Evolutionary conservation across 1,140 invertebrate species (phyloP).

Genomic region (Drosophila arizonae): DNA sequence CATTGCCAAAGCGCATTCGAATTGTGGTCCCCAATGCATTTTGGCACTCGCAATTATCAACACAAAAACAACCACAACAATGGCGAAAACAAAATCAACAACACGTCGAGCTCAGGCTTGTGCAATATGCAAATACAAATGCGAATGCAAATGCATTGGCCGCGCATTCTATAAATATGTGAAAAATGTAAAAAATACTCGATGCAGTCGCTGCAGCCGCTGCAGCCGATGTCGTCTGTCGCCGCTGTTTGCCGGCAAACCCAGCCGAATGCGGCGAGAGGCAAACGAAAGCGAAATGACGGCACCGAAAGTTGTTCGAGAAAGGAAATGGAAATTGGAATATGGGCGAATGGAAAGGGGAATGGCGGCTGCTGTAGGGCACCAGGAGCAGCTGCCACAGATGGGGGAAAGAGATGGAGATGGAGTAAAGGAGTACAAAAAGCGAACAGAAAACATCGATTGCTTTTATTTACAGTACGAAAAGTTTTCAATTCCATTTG

Average conservation of each 20-base stretch:
- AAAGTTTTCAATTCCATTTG: constrained; percentile 64
- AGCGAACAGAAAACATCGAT: constrained; percentile 27
- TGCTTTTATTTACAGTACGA: constrained; percentile 50
- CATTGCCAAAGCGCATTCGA: constrained; percentile 24
- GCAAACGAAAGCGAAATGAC: constrained; percentile 42
- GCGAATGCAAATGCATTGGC: constrained; percentile 35
- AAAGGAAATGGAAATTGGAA: constrained; percentile 14
- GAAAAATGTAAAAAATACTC: constrained; percentile 64
- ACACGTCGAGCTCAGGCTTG: neutral
- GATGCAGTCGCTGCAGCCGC: constrained; percentile 4
- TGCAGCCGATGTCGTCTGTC: constrained; percentile 7
- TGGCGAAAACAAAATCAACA: neutral
- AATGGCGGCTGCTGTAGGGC: constrained; percentile 18
- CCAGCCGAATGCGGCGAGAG: neutral
- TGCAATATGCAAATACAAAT: constrained; percentile 38
- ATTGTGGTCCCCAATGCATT: constrained; percentile 31
- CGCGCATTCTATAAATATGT: constrained; percentile 68
- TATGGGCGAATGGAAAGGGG: neutral
- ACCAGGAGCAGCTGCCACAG: constrained; percentile 27
- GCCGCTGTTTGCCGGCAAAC: constrained; percentile 7
- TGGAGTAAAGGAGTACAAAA: constrained; percentile 26
- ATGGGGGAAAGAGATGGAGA: neutral
- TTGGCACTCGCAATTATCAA: constrained; percentile 46
- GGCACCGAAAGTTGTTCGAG: constrained; percentile 13
- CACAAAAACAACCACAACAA: constrained; percentile 3